phyloP scores from a whole-genome alignment of 2,888 invertebrate genomes.

The Anoncus sp. region DNA sequence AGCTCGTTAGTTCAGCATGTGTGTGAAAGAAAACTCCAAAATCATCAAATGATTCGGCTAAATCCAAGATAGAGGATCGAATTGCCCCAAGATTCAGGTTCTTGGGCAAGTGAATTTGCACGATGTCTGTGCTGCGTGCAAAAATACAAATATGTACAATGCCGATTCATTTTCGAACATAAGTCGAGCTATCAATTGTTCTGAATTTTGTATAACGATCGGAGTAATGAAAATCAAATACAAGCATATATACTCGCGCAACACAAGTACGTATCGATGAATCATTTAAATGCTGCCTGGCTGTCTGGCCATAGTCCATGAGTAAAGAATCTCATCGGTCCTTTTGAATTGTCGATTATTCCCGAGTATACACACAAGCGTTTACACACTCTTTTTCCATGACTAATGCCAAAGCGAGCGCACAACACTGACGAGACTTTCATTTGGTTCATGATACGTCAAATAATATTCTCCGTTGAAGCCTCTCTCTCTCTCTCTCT shows the following conservation, averaged over 20 bases:
- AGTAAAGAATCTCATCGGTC: constrained; percentile 44
- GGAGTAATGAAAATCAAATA: constrained; percentile 49
- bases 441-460: constrained; percentile 58
- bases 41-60: neutral
- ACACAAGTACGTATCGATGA: constrained; percentile 16
- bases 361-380: constrained; percentile 17
- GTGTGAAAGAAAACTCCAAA: neutral
- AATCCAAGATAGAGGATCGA: too few species aligned
- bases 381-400: constrained; percentile 1
- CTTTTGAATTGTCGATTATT: constrained; percentile 47
- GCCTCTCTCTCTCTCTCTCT: too few species aligned
- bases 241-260: constrained; percentile 5
- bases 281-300: constrained; percentile 18
- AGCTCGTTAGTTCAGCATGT: neutral
- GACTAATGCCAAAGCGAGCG: constrained; percentile 17
- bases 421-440: constrained; percentile 32
- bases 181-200: constrained; percentile 10
- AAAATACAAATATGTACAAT: too few species aligned
- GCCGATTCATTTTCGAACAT: neutral
- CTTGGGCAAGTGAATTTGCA: too few species aligned
- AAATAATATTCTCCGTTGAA: constrained; percentile 66
- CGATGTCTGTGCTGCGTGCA: too few species aligned
- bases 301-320: neutral
- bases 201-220: constrained; percentile 8
- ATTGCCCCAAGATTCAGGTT: too few species aligned